These are phyloP conservation scores for Stichopus chloronotus DNA, from an alignment of 35 echinoderm and acorn worm species.

Conservation along the genomic window DNA sequence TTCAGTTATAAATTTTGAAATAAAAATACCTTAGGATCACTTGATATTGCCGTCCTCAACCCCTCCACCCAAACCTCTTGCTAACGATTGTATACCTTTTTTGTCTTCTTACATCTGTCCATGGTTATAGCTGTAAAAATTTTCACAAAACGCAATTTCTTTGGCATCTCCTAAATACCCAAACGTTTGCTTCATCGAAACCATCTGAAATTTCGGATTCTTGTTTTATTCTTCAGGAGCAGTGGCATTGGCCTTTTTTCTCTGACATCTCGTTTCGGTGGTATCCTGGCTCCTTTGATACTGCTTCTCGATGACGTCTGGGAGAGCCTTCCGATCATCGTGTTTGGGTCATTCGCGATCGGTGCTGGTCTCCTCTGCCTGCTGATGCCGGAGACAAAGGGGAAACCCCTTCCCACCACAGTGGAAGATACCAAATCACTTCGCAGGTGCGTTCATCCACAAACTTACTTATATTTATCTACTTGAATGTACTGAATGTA, in stretches of 20 bases:
- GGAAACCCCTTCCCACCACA: slow-evolving; percentile 62
- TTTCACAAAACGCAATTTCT: too few relatives aligned
- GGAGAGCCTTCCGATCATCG: slow-evolving; percentile 12
- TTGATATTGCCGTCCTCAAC: too few relatives aligned
- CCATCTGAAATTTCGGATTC: not conserved
- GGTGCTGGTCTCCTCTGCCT: slow-evolving; percentile 54
- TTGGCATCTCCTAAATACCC: too few relatives aligned
- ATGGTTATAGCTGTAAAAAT: too few relatives aligned
- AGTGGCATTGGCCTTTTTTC: slow-evolving; percentile 77
- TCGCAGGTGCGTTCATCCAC: slow-evolving; percentile 20
- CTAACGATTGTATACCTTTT: too few relatives aligned
- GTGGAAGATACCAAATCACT: slow-evolving; percentile 71
- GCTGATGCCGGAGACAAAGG: slow-evolving; percentile 72
- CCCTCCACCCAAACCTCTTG: too few relatives aligned
- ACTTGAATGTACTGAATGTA: too few relatives aligned
- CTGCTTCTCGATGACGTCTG: slow-evolving; percentile 35
- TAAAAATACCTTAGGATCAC: too few relatives aligned
- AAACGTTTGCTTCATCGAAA: too few relatives aligned
- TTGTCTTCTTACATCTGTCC: too few relatives aligned
- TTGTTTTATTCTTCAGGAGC: slow-evolving; percentile 42
- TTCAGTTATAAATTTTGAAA: too few relatives aligned
- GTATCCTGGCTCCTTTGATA: slow-evolving; percentile 59
- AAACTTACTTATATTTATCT: not conserved
- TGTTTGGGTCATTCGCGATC: slow-evolving; percentile 47
- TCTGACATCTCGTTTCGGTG: slow-evolving; percentile 67